A percentile compares a stretch with the other conserved stretches of the same genome.
Conservation (phyloP, 2,113 vertebrate genomes). For the Herpetotheres cachinnans region DNA sequence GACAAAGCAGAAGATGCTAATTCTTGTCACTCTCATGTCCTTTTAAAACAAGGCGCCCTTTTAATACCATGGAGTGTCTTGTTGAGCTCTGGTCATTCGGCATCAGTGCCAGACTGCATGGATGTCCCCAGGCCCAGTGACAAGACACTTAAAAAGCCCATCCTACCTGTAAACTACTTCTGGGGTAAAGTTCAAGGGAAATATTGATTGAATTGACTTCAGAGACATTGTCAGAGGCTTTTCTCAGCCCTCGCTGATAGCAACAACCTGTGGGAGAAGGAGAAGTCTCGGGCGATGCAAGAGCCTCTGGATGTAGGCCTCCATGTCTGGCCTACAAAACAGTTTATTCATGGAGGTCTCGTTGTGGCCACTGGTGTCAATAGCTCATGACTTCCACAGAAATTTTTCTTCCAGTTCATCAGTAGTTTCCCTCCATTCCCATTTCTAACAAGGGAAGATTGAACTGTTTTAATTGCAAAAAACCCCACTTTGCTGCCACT, state of each 20-base stretch:
- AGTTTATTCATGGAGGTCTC: neutral
- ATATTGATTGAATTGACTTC: neutral
- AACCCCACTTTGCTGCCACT: neutral
- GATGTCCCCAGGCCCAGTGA: neutral
- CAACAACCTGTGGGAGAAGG: neutral
- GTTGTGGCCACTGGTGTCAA: neutral
- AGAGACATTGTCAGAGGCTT: neutral
- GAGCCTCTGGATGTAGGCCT: neutral
- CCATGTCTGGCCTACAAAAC: neutral
- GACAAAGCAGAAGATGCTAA: neutral
- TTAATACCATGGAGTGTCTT: neutral
- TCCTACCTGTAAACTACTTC: neutral
- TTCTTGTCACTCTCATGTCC: rapidly evolving
- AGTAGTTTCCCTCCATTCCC: neutral
- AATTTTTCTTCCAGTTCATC: neutral
- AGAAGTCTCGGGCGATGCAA: neutral
- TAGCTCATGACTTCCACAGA: neutral
- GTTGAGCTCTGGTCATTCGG: neutral
- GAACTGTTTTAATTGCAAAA: neutral
- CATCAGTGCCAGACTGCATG: neutral
- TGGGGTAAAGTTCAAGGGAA: neutral
- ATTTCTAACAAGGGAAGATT: neutral
- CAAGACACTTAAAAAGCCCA: neutral
- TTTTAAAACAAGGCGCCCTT: neutral
- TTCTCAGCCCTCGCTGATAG: neutral